Base-by-base conservation (phyloP, 2,113 vertebrate genomes). In the Seriola aureovittata region DNA sequence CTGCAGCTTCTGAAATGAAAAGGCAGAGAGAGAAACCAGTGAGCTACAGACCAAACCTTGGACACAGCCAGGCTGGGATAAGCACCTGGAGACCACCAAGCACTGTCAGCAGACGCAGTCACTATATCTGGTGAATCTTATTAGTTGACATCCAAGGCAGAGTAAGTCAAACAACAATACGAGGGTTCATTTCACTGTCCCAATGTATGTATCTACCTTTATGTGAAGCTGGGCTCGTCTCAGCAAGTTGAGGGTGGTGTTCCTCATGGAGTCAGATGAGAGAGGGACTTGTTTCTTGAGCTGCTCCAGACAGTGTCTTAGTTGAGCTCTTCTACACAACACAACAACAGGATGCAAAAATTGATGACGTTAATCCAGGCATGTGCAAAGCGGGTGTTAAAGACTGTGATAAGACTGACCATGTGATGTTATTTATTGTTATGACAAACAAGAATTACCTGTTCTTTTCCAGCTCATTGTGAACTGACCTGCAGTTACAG, bases 231-330 rank as follows among this genome's bases (percentile, higher is more conserved):
- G 96, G 50, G 98, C 97, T 11, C 96, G 86, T 69, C 96, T 95
- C 87, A 99, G 94, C 84, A 99, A 95, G 92, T 96, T 98, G 54
- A 99, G 94, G 0, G 96, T 98, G 71, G 97, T 99, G 89, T 96
- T 96, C 54, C 97, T 96, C 64, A 93, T 70, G 0, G 95, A 93
- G 70, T 97, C 97, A 0, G 94, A 65, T 0, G 96, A 96, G 62
- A 95, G 84, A 9, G 98, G 97, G 29, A 99, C 96, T 85, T 99
- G 97, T 91, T 97, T 95, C 91, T 98, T 97, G 73, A 99, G 93
- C 90, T 97, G 96, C 86, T 98, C 98, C 92, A 99, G 90, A 82
- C 96, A 97, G 34, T 92, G 88, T 71, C 96, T 96, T 85, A 99
- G 95, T 92, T 97, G 97, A 74, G 97, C 98, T 82, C 98, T 95